A percentile compares a stretch with the other conserved stretches of the same genome.
phyloP scores from a whole-genome alignment of 53 echinoderm and acorn worm species.

The Pentamera pediparva region DNA sequence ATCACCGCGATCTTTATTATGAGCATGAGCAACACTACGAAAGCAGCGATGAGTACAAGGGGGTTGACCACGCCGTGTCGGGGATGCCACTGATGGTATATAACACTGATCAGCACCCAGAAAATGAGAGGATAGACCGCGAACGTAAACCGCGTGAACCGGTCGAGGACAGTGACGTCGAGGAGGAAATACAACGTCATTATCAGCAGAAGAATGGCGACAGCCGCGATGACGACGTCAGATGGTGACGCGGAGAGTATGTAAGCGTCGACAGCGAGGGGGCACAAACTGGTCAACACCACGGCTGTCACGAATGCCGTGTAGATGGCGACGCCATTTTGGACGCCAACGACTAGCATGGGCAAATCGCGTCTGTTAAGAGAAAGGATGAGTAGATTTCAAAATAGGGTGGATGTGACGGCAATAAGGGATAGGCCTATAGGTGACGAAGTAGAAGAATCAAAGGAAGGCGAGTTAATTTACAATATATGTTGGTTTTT shows the following conservation, averaged over 20 bases:
- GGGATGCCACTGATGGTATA: background rate
- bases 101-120: conserved; percentile 24
- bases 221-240: conserved; percentile 18
- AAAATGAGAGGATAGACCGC: conserved; percentile 37
- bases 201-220: conserved; percentile 31
- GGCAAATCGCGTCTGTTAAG: conserved; percentile 34
- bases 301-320: conserved; percentile 38
- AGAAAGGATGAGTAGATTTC: too few relatives aligned
- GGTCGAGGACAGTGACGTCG: conserved; percentile 42
- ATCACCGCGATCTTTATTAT: background rate
- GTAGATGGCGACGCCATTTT: conserved; percentile 57
- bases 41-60: background rate
- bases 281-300: conserved; percentile 32
- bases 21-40: background rate
- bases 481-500: too few relatives aligned
- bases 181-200: conserved; percentile 32
- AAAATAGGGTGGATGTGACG: too few relatives aligned
- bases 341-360: conserved; percentile 32
- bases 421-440: too few relatives aligned
- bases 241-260: conserved; percentile 4
- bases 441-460: too few relatives aligned
- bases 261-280: conserved; percentile 25
- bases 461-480: too few relatives aligned
- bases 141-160: conserved; percentile 42
- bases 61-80: background rate